Evolutionary conservation across 2,113 vertebrate species (phyloP), one percentile per base, ranked within the genome.

Genomic region (Limnothrissa miodon): DNA sequence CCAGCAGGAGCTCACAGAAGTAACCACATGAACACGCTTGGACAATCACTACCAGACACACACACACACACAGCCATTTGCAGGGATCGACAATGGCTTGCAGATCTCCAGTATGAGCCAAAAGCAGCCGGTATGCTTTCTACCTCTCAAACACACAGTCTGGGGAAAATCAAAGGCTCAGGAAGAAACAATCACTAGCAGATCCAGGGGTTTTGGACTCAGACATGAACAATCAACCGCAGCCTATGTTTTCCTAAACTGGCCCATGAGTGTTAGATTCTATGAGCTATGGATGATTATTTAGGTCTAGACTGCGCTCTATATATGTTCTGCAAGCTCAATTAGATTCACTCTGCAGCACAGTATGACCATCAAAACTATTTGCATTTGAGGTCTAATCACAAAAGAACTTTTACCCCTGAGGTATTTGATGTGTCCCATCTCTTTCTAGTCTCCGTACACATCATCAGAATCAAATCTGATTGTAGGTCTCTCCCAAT

Each of bases 1-100:
- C 82, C 90, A 91, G 90, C 85, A 87, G 90, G 90, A 89, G 82
- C 81, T 81, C 84, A 87, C 25, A 85, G 88, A 90, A 88, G 85
- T 90, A 90, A 90, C 89, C 89, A 88, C 90, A 92, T 88, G 84
- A 83, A 90, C 86, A 88, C 86, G 86, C 90, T 87, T 89, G 83
- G 86, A 88, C 80, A 87, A 91, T 90, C 87, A 86, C 83, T 90
- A 80, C 85, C 88, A 90, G 86, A 89, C 84, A 87, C 80, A 53
- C 48, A 81, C 86, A 83, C 86, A 83, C 88, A 90, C 88, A 90
- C 89, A 74, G 33, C 66, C 51, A 82, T 81, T 79, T 82, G 62
- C 83, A 84, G 51, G 80, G 78, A 80, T 79, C 51, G 46, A 86
- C 81, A 81, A 86, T 80, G 59, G 39, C 84, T 82, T 82, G 82